Percentiles rank a stretch among this genome's conserved stretches.
Conservation (phyloP, 2,797 vertebrate genomes). For the Dipus sagitta region DNA sequence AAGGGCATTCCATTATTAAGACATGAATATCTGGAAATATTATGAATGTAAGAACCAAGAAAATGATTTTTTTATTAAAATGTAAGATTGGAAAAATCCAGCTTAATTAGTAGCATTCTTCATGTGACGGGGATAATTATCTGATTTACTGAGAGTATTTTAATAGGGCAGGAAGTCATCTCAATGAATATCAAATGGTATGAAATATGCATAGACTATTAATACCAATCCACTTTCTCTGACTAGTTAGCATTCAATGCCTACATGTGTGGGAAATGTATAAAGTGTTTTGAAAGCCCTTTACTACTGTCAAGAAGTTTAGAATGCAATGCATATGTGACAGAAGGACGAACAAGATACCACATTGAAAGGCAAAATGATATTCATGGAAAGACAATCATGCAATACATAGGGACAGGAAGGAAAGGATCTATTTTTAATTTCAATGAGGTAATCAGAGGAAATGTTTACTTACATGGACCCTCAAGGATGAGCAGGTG, state of each 20-base stretch:
- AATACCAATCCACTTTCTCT: not conserved
- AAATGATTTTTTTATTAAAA: not conserved
- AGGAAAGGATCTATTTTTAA: not conserved
- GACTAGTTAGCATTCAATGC: not conserved
- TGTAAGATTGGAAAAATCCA: not conserved
- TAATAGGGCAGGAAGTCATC: not conserved
- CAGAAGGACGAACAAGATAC: not conserved
- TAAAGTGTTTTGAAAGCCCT: not conserved
- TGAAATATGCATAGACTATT: slow-evolving; percentile 27
- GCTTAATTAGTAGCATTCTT: not conserved
- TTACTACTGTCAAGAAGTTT: not conserved
- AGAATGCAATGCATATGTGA: not conserved
- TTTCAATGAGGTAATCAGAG: not conserved
- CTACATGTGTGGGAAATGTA: not conserved
- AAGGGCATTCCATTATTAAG: not conserved
- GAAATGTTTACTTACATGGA: not conserved
- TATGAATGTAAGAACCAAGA: not conserved
- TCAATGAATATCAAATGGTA: not conserved
- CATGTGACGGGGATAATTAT: not conserved
- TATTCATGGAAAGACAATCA: not conserved
- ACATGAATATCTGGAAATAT: not conserved
- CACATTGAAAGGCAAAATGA: not conserved
- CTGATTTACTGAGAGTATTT: not conserved
- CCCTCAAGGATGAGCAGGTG: not conserved
- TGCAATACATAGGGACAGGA: not conserved